phyloP scores from a whole-genome alignment of 2,888 invertebrate species.

The Limnephilus lunatus region DNA sequence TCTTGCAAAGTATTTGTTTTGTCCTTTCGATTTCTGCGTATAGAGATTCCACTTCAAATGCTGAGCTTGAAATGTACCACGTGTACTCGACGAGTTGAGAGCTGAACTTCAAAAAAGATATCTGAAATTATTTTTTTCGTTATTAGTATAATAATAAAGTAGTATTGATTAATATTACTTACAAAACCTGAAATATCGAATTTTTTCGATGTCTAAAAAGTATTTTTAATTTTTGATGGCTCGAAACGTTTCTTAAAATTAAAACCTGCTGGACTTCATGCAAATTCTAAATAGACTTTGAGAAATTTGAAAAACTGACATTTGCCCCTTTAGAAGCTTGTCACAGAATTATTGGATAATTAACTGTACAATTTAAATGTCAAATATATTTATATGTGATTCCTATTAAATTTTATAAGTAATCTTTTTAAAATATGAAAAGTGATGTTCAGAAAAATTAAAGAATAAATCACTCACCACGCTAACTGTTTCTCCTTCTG shows the following conservation, averaged over 20 bases:
- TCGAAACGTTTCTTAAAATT: too few relatives aligned
- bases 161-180: not conserved
- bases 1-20: conserved; percentile 9
- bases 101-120: not conserved
- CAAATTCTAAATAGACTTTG: too few relatives aligned
- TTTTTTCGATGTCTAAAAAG: too few relatives aligned
- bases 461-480: not conserved
- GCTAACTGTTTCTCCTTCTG: not conserved
- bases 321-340: too few relatives aligned
- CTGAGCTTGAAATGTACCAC: not conserved
- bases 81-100: not conserved
- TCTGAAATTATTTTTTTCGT: not conserved
- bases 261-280: too few relatives aligned
- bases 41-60: not conserved
- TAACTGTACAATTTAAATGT: too few relatives aligned
- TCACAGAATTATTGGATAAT: too few relatives aligned
- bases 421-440: not conserved
- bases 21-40: conserved; percentile 16
- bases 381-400: not conserved
- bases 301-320: too few relatives aligned
- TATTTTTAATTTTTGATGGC: too few relatives aligned
- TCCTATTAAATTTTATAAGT: not conserved
- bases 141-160: too few relatives aligned
- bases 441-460: not conserved
- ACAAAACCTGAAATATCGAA: too few relatives aligned